These are phyloP conservation scores for Ditylenchus dipsaci DNA, from an alignment of 1,140 invertebrate species.

Conservation along the genomic window DNA sequence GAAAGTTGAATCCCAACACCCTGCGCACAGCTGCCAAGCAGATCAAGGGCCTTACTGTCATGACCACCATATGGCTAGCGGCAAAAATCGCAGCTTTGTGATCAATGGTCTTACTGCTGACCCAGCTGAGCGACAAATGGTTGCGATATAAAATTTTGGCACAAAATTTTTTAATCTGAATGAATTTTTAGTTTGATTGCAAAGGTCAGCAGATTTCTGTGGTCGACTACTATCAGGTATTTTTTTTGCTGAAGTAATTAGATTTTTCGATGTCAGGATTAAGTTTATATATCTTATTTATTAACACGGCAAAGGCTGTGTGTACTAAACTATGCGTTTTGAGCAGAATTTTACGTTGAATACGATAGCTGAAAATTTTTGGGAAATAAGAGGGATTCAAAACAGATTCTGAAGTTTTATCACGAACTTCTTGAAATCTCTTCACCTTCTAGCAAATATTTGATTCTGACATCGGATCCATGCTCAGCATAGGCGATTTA, in stretches of 20 bases:
- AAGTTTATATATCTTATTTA: background rate
- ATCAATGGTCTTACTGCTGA: constrained; percentile 14
- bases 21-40: constrained; percentile 14
- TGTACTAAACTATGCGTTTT: too few species aligned
- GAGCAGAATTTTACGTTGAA: too few species aligned
- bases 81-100: background rate
- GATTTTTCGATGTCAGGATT: constrained; percentile 6
- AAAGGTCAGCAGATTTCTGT: constrained; percentile 10
- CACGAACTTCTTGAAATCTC: too few species aligned
- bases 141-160: background rate
- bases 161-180: background rate
- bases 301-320: too few species aligned
- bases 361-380: too few species aligned
- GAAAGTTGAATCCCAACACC: background rate
- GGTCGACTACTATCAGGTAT: constrained; percentile 8
- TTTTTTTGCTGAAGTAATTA: background rate
- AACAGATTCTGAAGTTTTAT: too few species aligned
- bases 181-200: constrained; percentile 12
- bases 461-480: too few species aligned
- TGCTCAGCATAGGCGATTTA: too few species aligned
- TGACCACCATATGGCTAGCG: constrained; percentile 7
- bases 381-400: too few species aligned
- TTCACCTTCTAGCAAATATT: too few species aligned
- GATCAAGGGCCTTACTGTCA: constrained; percentile 20
- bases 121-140: background rate